Evolutionary conservation across 2,113 vertebrate species (phyloP), one percentile per base, ranked within the genome.

Genomic region (Salvelinus fontinalis): DNA sequence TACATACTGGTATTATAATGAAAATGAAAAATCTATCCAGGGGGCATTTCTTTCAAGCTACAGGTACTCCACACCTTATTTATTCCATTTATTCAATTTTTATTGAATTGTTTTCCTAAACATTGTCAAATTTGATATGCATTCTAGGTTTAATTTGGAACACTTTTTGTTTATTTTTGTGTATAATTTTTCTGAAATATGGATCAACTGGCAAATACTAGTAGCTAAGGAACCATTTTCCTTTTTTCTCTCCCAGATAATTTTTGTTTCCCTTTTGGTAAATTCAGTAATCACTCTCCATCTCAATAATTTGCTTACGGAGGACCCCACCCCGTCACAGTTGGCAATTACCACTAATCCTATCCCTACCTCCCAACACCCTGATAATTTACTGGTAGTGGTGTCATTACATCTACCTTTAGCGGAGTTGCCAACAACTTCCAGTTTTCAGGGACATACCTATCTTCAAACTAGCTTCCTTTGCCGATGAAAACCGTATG

Each of bases 301-400:
- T 90, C 82, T 85, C 81, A 62, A 83, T 85, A 80, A 84, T 83
- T 89, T 75, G 74, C 84, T 86, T 88, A 71, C 77, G 77, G 79
- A 85, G 83, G 86, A 83, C 78, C 77, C 75, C 77, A 85, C 80
- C 74, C 82, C 82, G 79, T 83, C 76, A 79, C 71, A 71, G 84
- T 64, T 85, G 80, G 82, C 81, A 89, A 90, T 91, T 91, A 90
- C 70, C 80, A 74, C 82, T 91, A 92, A 93, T 90, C 90, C 81
- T 12, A 74, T 77, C 73, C 75, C 83, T 85, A 89, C 87, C 86
- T 86, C 77, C 76, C 73, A 82, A 70, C 81, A 79, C 78, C 75
- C 83, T 80, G 82, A 85, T 90, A 86, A 90, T 90, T 83, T 84
- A 88, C 82, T 79, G 73, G 78, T 79, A 78, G n/a, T 81, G 84